Evolutionary conservation across 53 echinoderm and acorn worm species (phyloP), one percentile per base, ranked within the genome.

Genomic region (Temnopleurus reevesii): DNA sequence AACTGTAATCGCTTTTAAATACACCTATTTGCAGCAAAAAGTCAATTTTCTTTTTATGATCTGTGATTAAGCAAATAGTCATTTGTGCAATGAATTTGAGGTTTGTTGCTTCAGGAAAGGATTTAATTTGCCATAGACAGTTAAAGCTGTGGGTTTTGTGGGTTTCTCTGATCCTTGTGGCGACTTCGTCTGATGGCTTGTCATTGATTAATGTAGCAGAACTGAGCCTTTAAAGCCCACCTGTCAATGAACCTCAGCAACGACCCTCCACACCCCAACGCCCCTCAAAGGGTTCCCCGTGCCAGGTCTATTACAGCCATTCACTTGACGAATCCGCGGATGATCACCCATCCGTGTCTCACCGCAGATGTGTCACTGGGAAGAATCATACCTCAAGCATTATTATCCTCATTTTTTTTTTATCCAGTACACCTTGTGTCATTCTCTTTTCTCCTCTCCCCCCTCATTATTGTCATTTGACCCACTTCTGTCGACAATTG

Each of bases 131-230:
- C 38, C n/a, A 8, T 17, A n/a, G 36, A 41, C 38, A 71, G n/a
- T n/a, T n/a, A n/a, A n/a, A 71, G 71, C 41, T 63, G 63, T 63
- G 19, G 71, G 71, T 71, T 63, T 49, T 63, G 31, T 33, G 63
- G 58, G 31, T 15, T 43, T 7, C 13, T 81, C 9, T 81, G 7
- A 83, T 51, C 83, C 83, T 56, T 2, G 51, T 23, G 55, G 83
- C 56, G 31, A 34, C 55, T 4, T 7, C n/a, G 83, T 53, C 35
- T 83, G 34, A 15, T 23, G 36, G 86, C 12, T 86, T 86, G 86
- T 86, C 86, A 61, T 86, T 59, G 86, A 86, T 86, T 86, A 86
- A 86, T 86, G 63, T 86, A 45, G 86, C 63, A 61, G 61, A 86
- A 86, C 86, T 86, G 86, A 60, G 36, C 86, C 61, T 44, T 43